A percentile compares a stretch with the other conserved stretches of the same genome.
phyloP scores from a whole-genome alignment of 2,113 vertebrate genomes.

The Oostethus manadensis region DNA sequence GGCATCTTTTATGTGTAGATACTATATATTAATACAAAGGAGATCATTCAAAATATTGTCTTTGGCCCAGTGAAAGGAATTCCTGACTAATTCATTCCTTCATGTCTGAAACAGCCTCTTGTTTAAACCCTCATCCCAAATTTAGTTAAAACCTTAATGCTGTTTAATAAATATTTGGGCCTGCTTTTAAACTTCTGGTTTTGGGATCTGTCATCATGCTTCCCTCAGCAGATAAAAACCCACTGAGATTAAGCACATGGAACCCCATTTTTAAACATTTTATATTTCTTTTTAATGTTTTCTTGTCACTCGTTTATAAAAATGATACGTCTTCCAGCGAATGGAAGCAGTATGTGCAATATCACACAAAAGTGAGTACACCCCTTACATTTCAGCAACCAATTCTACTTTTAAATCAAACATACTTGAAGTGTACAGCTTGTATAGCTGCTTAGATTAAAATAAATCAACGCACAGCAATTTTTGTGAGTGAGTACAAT shows the following conservation, averaged over 20 bases:
- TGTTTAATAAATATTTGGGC: conserved; percentile 58
- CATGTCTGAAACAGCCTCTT: conserved; percentile 46
- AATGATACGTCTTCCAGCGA: not conserved
- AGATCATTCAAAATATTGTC: conserved; percentile 39
- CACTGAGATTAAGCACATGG: conserved; percentile 34
- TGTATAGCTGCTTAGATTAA: too few relatives aligned
- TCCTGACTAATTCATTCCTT: conserved; percentile 46
- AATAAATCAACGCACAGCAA: too few relatives aligned
- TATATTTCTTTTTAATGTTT: conserved; percentile 1
- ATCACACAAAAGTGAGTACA: too few relatives aligned
- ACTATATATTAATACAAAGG: conserved; percentile 34
- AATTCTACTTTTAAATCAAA: too few relatives aligned
- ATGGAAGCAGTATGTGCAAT: not conserved
- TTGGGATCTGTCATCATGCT: conserved; percentile 29
- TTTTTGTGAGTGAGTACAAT: too few relatives aligned
- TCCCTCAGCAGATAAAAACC: conserved; percentile 15
- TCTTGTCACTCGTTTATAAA: not conserved
- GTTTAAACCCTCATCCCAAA: conserved; percentile 40
- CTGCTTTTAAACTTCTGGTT: conserved; percentile 43
- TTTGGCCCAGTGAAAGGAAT: conserved; percentile 39
- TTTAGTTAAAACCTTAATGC: conserved; percentile 34
- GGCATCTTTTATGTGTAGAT: conserved; percentile 16
- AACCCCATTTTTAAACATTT: conserved; percentile 1
- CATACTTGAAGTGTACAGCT: too few relatives aligned
- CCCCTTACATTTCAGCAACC: too few relatives aligned